Conservation (phyloP, 2,113 vertebrate species). For the Agapornis roseicollis region DNA sequence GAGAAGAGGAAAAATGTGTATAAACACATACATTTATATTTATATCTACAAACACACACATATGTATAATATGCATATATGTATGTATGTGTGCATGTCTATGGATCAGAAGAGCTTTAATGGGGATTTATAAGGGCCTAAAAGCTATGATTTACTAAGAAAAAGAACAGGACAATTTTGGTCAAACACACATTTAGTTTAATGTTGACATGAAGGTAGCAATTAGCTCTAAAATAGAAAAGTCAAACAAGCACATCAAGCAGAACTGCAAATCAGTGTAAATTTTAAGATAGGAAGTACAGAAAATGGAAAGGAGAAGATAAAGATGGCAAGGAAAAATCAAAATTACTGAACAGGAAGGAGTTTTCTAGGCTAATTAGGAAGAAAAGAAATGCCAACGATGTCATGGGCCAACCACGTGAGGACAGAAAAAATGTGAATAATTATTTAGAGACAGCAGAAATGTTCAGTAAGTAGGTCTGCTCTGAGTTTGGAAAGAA, state of each 20-base stretch:
- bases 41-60: not conserved
- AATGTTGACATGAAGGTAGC: not conserved
- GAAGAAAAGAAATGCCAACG: not conserved
- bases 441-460: constrained; percentile 38
- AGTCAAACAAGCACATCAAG: constrained; percentile 3
- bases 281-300: constrained; percentile 9
- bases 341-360: constrained; percentile 17
- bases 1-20: not conserved
- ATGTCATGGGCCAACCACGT: constrained; percentile 17
- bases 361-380: constrained; percentile 15
- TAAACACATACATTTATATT: rapidly evolving
- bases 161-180: not conserved
- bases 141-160: not conserved
- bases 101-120: not conserved
- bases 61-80: not conserved
- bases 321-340: not conserved
- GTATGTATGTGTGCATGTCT: not conserved
- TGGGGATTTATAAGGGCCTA: not conserved
- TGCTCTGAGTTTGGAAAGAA: constrained; percentile 48
- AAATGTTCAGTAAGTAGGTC: constrained; percentile 59
- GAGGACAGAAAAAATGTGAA: constrained; percentile 32
- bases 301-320: not conserved
- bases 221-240: constrained; percentile 16
- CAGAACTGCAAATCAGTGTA: constrained; percentile 27
- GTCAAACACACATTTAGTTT: not conserved